Base-by-base conservation (phyloP, 2,888 invertebrate genomes). In the Metallyticus violacea region DNA sequence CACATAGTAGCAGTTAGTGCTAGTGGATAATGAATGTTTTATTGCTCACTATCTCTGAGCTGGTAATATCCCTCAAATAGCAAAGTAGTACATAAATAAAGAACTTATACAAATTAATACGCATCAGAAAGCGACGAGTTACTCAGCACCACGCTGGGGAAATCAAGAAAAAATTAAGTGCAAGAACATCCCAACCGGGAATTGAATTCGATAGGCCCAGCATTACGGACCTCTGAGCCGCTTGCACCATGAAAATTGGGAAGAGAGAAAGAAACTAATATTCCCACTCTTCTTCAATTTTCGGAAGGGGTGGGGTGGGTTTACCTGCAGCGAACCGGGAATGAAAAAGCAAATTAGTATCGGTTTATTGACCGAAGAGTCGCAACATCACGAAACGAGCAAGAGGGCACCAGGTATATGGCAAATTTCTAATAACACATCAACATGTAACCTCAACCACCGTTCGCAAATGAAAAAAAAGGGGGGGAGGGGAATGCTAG, bases 361-460 rank as follows among this genome's bases (percentile, higher is more conserved):
- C 77, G 83, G 83, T 83, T 83, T 83, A 83, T 83, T 83, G 83
- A 77, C 77, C 76, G 28, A 83, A 83, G 83, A 83, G 83, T 77
- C 40, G 40, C 40, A 40, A 9, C 76, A 83, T 83, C 77, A 28
- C 26, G 77, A 83, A 83, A 77, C 40, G 40, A 62, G 40, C 40
- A 62, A 62, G 40, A 30, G 30, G 15, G 40, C 15, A 9, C 9
- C 40, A 40, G 40, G 40, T 62, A 62, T 62, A 62, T 62, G 40
- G 40, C 40, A 62, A 62, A 62, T 62, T 62, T 62, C 40, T 62
- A 62, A 62, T 62, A 62, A 62, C 40, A 62, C 40, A 62, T 62
- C 40, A 62, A 62, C 40, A 62, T 62, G 40, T 62, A 62, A 62
- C 40, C 40, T 62, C 40, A 62, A 62, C 40, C 40, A 62, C 40